Evolutionary conservation across 2,113 vertebrate genomes (phyloP), one percentile per base, ranked within the genome.

Genomic region (Xyrauchen texanus): DNA sequence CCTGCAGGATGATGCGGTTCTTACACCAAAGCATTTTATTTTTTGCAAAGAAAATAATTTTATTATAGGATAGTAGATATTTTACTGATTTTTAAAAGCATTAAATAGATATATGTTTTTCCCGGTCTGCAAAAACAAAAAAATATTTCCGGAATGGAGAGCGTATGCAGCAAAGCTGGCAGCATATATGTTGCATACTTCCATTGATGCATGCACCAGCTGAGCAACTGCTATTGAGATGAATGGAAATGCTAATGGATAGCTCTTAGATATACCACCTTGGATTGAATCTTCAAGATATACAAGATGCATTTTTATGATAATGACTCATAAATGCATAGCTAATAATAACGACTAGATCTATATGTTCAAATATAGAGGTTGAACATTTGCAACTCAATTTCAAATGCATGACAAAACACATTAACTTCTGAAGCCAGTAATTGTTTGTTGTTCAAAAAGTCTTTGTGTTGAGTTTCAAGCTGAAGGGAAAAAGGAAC

Each of bases 381-480:
- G 21, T 34, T 34, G 21, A 34, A 12, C 49, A 4, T 21, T 7
- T 4, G 8, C 21, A n/a, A 49, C 72, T 73, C 11, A 47, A 67
- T 61, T 67, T 34, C 11, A 2, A 73, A 64, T 11, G 4, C 47
- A 16, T 57, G 34, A 49, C 44, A 79, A 75, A 42, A 67, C 58
- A 68, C 55, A 42, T 5, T 9, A 53, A 55, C 9, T 60, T 68
- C 16, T 58, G 47, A 80, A 53, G n/a, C 21, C 52, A 6, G 7
- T 78, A 52, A 78, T 3, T 60, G 63, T 66, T 47, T 15, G 47
- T 76, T 10, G 6, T 21, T 67, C 10, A 12, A 21, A 61, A 53
- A 76, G n/a, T 68, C 44, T 7, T 15, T 3, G 55, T 52, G 58
- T 53, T 34, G 21, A 34, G 1, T 12, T 58, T 7, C 53, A 12